A percentile compares a stretch with the other conserved stretches of the same genome.
Evolutionary conservation across 2,888 invertebrate genomes (phyloP).

Genomic region (Patella pellucida): DNA sequence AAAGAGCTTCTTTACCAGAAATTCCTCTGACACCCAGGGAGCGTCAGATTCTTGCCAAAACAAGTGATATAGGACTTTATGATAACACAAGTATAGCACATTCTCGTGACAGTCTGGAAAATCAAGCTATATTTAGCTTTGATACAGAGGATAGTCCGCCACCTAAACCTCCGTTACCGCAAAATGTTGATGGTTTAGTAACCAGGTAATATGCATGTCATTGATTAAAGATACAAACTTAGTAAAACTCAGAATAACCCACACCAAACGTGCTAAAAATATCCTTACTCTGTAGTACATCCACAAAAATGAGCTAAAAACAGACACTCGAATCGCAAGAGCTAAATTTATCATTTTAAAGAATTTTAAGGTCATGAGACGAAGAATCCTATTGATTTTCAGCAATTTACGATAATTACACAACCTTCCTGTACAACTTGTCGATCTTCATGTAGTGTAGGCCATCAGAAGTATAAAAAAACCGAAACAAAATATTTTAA

Average conservation of each 20-base stretch:
- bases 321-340: no score
- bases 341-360: no score
- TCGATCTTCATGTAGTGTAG: no score
- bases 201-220: slow-evolving; percentile 40
- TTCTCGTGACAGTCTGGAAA: slow-evolving; percentile 61
- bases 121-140: slow-evolving; percentile 40
- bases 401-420: no score
- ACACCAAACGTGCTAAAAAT: no score
- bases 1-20: slow-evolving; percentile 66
- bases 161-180: slow-evolving; percentile 90
- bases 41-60: slow-evolving; percentile 68
- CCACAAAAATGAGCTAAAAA: no score
- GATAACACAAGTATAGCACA: slow-evolving; percentile 56
- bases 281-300: no score
- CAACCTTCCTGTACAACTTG: no score
- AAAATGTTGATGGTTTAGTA: slow-evolving; percentile 60
- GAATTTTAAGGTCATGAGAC: no score
- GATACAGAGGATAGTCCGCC: slow-evolving; percentile 71
- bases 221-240: not conserved
- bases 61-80: slow-evolving; percentile 58
- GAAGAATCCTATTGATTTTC: no score
- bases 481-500: no score
- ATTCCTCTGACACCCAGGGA: slow-evolving; percentile 70
- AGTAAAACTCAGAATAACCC: not conserved
- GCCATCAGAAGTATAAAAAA: no score